Percentiles rank a stretch among this genome's conserved stretches.
These are phyloP conservation scores for Lontra canadensis DNA, from an alignment of 2,113 vertebrate genomes.

Conservation along the genomic window DNA sequence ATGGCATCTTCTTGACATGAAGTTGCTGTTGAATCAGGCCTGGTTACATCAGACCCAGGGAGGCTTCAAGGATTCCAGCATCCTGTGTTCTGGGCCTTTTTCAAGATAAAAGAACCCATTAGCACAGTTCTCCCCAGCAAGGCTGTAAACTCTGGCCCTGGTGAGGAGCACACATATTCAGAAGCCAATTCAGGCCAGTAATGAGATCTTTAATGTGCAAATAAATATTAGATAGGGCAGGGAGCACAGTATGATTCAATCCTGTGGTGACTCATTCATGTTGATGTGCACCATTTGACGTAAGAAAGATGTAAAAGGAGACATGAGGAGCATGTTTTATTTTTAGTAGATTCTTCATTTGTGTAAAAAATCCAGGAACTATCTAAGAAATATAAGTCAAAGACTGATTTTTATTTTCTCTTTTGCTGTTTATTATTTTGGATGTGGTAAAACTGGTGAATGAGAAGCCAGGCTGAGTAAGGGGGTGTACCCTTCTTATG, in stretches of 20 bases:
- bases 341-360: background rate
- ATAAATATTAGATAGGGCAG: slow-evolving; percentile 25
- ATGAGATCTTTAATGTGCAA: slow-evolving; percentile 35
- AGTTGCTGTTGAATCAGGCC: slow-evolving; percentile 51
- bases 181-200: background rate
- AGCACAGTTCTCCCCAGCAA: slow-evolving; percentile 14
- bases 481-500: slow-evolving; percentile 19
- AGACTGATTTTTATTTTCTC: slow-evolving; percentile 40
- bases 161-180: background rate
- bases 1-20: slow-evolving; percentile 3
- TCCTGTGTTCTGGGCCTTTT: background rate
- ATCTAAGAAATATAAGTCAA: slow-evolving; percentile 1
- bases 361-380: background rate
- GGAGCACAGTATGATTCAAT: background rate
- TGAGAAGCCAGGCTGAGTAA: slow-evolving; percentile 41
- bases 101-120: background rate
- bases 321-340: background rate
- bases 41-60: slow-evolving; percentile 34
- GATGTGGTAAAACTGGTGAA: slow-evolving; percentile 44
- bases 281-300: background rate
- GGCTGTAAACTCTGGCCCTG: background rate
- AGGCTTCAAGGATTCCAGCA: slow-evolving; percentile 16
- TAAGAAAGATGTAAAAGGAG: background rate
- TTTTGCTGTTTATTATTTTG: slow-evolving; percentile 46
- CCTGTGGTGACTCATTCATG: background rate